Percentiles rank a stretch among this genome's conserved stretches.
phyloP scores from a whole-genome alignment of 2,113 vertebrate species.

The Passer domesticus region DNA sequence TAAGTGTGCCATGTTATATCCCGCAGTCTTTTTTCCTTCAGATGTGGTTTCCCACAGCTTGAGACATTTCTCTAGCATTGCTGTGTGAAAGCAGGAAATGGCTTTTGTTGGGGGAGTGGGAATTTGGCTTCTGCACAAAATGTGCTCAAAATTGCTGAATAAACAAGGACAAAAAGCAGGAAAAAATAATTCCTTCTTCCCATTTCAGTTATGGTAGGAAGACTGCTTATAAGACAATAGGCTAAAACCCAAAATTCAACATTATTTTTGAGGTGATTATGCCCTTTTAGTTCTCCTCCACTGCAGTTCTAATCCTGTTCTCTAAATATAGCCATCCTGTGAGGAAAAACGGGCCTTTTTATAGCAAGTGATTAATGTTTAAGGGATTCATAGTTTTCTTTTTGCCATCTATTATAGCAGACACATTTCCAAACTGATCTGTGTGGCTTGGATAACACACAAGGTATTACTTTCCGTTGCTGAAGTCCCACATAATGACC shows the following conservation, averaged over 20 bases:
- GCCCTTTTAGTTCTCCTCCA: background rate
- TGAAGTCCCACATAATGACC: background rate
- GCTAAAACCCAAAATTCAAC: background rate
- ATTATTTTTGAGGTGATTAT: background rate
- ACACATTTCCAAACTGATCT: background rate
- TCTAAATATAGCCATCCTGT: background rate
- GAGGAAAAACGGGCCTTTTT: background rate
- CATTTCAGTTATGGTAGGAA: background rate
- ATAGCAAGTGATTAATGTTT: background rate
- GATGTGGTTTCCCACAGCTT: slow-evolving; percentile 62
- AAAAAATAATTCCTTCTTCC: slow-evolving; percentile 3
- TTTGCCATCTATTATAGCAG: background rate
- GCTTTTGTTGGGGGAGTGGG: slow-evolving; percentile 44
- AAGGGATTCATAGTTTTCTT: background rate
- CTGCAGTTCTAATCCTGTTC: background rate
- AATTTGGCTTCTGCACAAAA: slow-evolving; percentile 48
- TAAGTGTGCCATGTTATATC: background rate
- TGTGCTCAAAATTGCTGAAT: background rate
- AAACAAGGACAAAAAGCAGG: slow-evolving; percentile 26
- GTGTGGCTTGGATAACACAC: background rate
- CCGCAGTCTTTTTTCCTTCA: slow-evolving; percentile 15
- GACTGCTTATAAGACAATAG: background rate
- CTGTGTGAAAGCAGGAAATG: slow-evolving; percentile 62
- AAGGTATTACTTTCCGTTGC: background rate
- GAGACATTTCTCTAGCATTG: slow-evolving; percentile 10